A percentile compares a stretch with the other conserved stretches of the same genome.
phyloP scores from a whole-genome alignment of 2,797 vertebrate species.

The Perodicticus potto region DNA sequence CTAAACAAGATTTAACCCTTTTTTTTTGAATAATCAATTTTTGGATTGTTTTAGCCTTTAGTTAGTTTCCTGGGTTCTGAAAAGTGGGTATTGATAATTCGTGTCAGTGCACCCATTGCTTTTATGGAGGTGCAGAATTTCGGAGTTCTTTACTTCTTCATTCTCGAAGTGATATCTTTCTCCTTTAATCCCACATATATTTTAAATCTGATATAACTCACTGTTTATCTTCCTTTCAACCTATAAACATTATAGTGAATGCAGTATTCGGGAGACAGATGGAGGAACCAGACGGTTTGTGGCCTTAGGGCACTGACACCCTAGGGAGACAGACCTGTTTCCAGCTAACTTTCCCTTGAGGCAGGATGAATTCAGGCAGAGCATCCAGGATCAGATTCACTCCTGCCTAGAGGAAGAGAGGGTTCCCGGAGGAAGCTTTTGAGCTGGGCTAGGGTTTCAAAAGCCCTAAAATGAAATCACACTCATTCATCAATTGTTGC shows the following conservation, averaged over 20 bases:
- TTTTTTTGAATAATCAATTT: background rate
- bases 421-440: background rate
- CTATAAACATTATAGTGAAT: background rate
- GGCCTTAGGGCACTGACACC: background rate
- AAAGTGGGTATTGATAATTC: background rate
- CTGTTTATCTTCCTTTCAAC: background rate
- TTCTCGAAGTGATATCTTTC: background rate
- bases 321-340: background rate
- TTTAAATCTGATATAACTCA: background rate
- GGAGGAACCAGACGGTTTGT: no score
- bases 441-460: background rate
- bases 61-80: background rate
- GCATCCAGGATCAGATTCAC: no score
- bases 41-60: background rate
- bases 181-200: background rate
- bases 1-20: background rate
- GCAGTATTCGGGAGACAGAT: background rate
- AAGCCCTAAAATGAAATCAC: background rate
- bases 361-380: background rate
- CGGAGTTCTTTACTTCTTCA: background rate
- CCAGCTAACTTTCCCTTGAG: background rate
- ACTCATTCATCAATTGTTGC: background rate
- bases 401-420: background rate
- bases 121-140: background rate
- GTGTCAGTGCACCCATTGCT: background rate